Evolutionary conservation across 2,888 invertebrate species (phyloP), one percentile per base, ranked within the genome.

Genomic region (Allacma fusca): DNA sequence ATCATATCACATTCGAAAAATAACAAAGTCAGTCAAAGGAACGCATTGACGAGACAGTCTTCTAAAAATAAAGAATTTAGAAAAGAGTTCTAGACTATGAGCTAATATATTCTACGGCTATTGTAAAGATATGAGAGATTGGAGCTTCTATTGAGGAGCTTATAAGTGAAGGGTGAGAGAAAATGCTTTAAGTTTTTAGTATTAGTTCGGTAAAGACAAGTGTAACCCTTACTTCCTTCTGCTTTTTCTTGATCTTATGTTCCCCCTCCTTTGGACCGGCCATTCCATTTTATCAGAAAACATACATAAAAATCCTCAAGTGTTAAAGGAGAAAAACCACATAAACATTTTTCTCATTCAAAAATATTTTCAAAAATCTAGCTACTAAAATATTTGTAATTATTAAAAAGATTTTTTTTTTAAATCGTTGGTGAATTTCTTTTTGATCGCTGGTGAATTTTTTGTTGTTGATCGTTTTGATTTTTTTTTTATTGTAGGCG

Each of bases 161-260:
- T 24, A 59, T 24, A 26, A 64, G 64, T 64, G 28, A 26, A 64
- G 28, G 24, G 28, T 64, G 28, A 28, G 64, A 64, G n/a, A 64
- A 64, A 64, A 26, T 26, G 24, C 24, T 7, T 26, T n/a, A 23
- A 19, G 44, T 40, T 34, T 50, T 19, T 50, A 50, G 50, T 50
- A 50, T 13, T 70, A 70, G 69, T 43, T 70, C 69, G 21, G 69
- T 70, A 44, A 28, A 70, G 34, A 70, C 40, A 62, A 74, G 71
- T 34, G 69, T 29, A 62, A 50, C 77, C 75, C 80, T 78, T 80
- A 79, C 80, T 78, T 80, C 80, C 79, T 80, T 80, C 73, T 80
- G 79, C 57, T 77, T 76, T 75, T 79, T 80, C 79, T 79, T 80
- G 70, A 79, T 68, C 78, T 79, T 78, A 68, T 19, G 26, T 62